phyloP scores from a whole-genome alignment of 2,888 invertebrate genomes.

The Hemaris fuciformis region DNA sequence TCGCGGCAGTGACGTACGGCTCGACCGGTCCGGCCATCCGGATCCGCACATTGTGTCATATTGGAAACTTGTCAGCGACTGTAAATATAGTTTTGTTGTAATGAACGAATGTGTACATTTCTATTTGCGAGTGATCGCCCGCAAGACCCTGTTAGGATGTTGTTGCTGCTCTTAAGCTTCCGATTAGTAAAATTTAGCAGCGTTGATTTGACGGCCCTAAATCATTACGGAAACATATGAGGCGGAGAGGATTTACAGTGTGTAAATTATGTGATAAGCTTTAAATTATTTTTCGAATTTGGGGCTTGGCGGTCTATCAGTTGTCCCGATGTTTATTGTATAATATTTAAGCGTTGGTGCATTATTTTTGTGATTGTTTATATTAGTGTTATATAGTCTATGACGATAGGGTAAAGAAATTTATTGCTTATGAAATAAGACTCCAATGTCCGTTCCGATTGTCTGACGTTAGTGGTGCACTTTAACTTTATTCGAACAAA shows the following conservation, averaged over 20 bases:
- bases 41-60: slow-evolving; percentile 57
- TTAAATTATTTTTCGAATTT: slow-evolving; percentile 76
- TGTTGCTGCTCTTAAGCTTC: slow-evolving; percentile 8
- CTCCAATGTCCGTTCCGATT: slow-evolving; percentile 5
- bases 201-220: not conserved
- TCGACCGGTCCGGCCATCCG: slow-evolving; percentile 28
- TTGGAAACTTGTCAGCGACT: slow-evolving; percentile 40
- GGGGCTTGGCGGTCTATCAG: slow-evolving; percentile 37
- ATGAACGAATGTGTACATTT: slow-evolving; percentile 39
- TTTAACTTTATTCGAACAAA: not conserved
- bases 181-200: not conserved
- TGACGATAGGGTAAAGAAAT: slow-evolving; percentile 2
- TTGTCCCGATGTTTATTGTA: slow-evolving; percentile 49
- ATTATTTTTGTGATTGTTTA: slow-evolving; percentile 70
- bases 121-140: slow-evolving; percentile 42
- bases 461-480: not conserved
- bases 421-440: slow-evolving; percentile 1
- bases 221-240: not conserved
- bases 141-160: not conserved
- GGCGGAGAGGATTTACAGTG: slow-evolving; percentile 27
- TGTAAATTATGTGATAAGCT: slow-evolving; percentile 69
- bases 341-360: slow-evolving; percentile 59
- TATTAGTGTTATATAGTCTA: slow-evolving; percentile 45
- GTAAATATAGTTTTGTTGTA: slow-evolving; percentile 44
- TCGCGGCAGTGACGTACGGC: slow-evolving; percentile 18